Conservation (phyloP, 1,140 invertebrate genomes). For the Proales similis region DNA sequence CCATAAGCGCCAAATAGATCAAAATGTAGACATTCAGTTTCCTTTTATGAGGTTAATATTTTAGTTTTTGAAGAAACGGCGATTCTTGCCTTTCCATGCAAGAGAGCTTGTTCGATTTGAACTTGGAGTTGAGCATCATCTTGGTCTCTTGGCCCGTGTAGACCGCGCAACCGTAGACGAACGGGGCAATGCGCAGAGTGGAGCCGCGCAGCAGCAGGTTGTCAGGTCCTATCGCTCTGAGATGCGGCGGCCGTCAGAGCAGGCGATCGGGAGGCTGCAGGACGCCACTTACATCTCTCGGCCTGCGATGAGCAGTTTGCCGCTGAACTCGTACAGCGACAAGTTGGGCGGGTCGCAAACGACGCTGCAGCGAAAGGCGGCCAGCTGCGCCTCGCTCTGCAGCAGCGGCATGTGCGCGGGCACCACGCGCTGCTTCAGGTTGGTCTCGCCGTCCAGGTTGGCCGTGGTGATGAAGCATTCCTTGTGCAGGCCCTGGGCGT, state of each 20-base stretch:
- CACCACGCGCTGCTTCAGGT: conserved; percentile 58
- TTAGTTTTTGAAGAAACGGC: conserved; percentile 9
- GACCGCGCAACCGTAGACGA: conserved; percentile 65
- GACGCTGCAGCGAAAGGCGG: conserved; percentile 61
- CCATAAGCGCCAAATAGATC: conserved; percentile 77
- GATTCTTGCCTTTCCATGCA: conserved; percentile 62
- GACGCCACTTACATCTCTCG: conserved; percentile 1
- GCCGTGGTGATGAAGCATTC: conserved; percentile 97
- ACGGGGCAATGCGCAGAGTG: conserved; percentile 70
- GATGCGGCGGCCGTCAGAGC: too few relatives aligned
- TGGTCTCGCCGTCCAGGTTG: conserved; percentile 86
- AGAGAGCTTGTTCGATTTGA: conserved; percentile 68
- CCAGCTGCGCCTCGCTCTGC: background rate
- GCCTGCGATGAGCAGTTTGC: conserved; percentile 47
- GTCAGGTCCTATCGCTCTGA: conserved; percentile 58
- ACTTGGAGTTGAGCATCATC: conserved; percentile 70
- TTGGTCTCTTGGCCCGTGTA: conserved; percentile 77
- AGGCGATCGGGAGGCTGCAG: too few relatives aligned
- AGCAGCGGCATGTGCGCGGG: conserved; percentile 13
- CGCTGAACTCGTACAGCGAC: conserved; percentile 91
- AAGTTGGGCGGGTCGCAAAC: conserved; percentile 92
- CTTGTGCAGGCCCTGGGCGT: conserved; percentile 81
- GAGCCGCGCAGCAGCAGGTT: conserved; percentile 71
- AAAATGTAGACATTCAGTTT: conserved; percentile 30
- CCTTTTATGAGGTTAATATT: conserved; percentile 38